These are phyloP conservation scores for Sericinus montela DNA, from an alignment of 2,888 invertebrate species.

Conservation along the genomic window DNA sequence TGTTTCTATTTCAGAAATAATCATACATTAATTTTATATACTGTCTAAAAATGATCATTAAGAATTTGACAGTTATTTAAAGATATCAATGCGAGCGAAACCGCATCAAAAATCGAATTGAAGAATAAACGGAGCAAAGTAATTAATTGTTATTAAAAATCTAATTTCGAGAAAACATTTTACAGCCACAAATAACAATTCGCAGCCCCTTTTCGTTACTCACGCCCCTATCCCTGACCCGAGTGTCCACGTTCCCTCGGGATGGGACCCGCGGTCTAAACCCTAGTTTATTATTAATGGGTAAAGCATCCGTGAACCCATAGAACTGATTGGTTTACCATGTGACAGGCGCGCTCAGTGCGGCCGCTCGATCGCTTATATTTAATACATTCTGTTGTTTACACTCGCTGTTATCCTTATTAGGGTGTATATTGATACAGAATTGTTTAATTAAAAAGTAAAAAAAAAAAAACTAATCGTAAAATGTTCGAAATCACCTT, in stretches of 20 bases:
- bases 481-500: too few species aligned
- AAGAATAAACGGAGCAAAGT: too few species aligned
- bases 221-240: not conserved
- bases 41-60: too few species aligned
- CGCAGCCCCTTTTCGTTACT: not conserved
- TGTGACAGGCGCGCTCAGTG: slow-evolving; percentile 7
- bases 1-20: too few species aligned
- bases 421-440: too few species aligned
- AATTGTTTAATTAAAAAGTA: too few species aligned
- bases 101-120: too few species aligned
- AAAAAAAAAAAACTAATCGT: too few species aligned
- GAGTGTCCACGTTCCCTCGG: not conserved
- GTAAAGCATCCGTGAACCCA: slow-evolving; percentile 5
- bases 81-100: too few species aligned
- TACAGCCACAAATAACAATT: not conserved
- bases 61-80: too few species aligned
- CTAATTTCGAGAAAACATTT: not conserved
- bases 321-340: slow-evolving; percentile 13
- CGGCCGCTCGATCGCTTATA: not conserved
- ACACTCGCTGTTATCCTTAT: too few species aligned
- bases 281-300: slow-evolving; percentile 5
- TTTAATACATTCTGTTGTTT: not conserved
- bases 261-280: not conserved
- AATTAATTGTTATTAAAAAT: not conserved
- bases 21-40: too few species aligned